A percentile compares a stretch with the other conserved stretches of the same genome.
These are phyloP conservation scores for Andrena bucephala DNA, from an alignment of 2,888 invertebrate genomes.

Conservation along the genomic window DNA sequence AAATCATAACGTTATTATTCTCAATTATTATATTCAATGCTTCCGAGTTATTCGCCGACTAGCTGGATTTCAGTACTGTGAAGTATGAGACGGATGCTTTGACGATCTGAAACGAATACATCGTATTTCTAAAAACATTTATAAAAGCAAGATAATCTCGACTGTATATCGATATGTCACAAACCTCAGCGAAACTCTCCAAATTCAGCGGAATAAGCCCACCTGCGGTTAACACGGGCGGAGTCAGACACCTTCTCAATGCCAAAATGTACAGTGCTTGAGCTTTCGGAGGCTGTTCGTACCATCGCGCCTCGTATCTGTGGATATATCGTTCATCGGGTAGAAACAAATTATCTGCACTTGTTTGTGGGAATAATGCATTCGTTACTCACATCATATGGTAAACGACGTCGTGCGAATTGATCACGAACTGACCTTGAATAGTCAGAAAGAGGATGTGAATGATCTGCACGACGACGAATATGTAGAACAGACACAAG, in stretches of 20 bases:
- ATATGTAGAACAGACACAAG: background rate
- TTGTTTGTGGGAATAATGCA: no score
- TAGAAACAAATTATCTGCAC: background rate
- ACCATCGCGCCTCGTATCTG: constrained; percentile 18
- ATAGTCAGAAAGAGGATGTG: constrained; percentile 16
- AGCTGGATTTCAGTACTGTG: background rate
- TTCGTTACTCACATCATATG: constrained; percentile 4
- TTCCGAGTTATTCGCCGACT: background rate
- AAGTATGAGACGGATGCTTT: constrained; percentile 29
- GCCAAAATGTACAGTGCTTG: background rate
- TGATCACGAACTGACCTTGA: constrained; percentile 25
- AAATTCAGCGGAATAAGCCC: constrained; percentile 12
- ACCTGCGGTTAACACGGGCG: constrained; percentile 20
- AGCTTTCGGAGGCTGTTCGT: background rate
- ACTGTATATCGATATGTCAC: background rate
- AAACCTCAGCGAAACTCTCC: constrained; percentile 14
- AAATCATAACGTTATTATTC: background rate
- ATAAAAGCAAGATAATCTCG: no score
- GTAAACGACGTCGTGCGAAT: background rate
- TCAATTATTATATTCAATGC: background rate
- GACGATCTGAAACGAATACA: constrained; percentile 11
- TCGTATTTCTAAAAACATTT: background rate
- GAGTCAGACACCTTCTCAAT: background rate
- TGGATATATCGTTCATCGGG: background rate
- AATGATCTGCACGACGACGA: constrained; percentile 1